phyloP scores from a whole-genome alignment of 1,140 invertebrate genomes.

The Drosophila mojavensis region DNA sequence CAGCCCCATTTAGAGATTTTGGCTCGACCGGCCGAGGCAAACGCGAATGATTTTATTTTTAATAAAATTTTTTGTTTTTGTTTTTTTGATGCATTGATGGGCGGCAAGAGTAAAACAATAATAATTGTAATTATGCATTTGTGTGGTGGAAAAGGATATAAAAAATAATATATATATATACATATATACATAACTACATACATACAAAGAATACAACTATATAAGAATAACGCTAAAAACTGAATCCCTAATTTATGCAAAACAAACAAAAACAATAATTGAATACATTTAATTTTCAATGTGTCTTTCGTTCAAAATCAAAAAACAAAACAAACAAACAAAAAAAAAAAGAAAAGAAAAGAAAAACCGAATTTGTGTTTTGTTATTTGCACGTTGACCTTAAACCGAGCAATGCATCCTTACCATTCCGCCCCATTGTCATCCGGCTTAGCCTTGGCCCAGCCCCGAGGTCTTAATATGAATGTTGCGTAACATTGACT shows the following conservation, averaged over 20 bases:
- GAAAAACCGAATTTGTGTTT: conserved; percentile 45
- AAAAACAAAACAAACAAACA: conserved; percentile 63
- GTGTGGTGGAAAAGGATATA: conserved; percentile 58
- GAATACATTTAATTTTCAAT: conserved; percentile 83
- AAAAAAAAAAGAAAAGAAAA: conserved; percentile 33
- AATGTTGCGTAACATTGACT: conserved; percentile 70
- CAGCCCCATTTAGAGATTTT: conserved; percentile 11
- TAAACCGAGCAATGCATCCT: conserved; percentile 29
- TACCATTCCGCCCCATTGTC: conserved; percentile 2
- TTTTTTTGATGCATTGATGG: conserved; percentile 25
- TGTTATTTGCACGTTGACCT: conserved; percentile 70
- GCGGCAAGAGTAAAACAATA: conserved; percentile 67
- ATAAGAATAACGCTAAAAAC: conserved; percentile 71
- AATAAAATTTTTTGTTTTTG: no score
- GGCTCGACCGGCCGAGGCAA: conserved; percentile 25
- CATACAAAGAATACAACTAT: conserved; percentile 49
- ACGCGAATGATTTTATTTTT: conserved; percentile 25
- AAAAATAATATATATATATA: conserved; percentile 56
- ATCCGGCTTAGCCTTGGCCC: conserved; percentile 51
- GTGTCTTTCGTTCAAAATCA: conserved; percentile 84
- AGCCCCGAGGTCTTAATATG: conserved; percentile 39
- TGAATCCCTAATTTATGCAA: conserved; percentile 76
- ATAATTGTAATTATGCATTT: conserved; percentile 82
- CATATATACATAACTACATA: conserved; percentile 47
- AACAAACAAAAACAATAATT: conserved; percentile 50